Evolutionary conservation across 1,140 invertebrate genomes (phyloP).

Genomic region (Potamilus streckersoni): DNA sequence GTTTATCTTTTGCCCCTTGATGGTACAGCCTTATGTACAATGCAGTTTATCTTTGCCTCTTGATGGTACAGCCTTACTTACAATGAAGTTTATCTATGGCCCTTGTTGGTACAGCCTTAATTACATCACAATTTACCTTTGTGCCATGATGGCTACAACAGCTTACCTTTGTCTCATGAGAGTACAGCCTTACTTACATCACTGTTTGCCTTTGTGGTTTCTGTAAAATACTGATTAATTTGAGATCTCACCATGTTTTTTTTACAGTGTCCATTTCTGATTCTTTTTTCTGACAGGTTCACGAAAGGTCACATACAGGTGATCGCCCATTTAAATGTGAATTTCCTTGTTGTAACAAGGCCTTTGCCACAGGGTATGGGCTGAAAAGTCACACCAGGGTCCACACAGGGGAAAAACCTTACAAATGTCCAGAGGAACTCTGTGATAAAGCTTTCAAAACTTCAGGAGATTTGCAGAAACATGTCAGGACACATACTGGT

Average conservation of each 20-base stretch:
- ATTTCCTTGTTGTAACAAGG: slow-evolving; percentile 74
- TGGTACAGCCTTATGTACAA: too few relatives aligned
- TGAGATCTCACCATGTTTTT: background rate
- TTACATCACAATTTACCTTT: too few relatives aligned
- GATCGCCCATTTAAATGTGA: slow-evolving; percentile 79
- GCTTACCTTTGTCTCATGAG: too few relatives aligned
- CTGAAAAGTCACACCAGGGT: slow-evolving; percentile 77
- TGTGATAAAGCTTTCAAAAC: slow-evolving; percentile 78
- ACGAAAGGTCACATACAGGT: slow-evolving; percentile 79
- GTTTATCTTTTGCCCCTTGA: too few relatives aligned
- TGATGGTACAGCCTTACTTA: too few relatives aligned
- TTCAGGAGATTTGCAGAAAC: slow-evolving; percentile 79
- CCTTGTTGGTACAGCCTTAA: too few relatives aligned
- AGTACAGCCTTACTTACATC: too few relatives aligned
- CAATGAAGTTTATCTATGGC: too few relatives aligned
- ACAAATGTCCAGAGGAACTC: slow-evolving; percentile 72
- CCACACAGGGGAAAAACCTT: slow-evolving; percentile 79
- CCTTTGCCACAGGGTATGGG: slow-evolving; percentile 78
- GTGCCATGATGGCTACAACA: too few relatives aligned
- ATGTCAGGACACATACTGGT: slow-evolving; percentile 79
- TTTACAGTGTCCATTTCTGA: background rate
- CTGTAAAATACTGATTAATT: background rate
- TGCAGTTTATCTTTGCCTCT: too few relatives aligned
- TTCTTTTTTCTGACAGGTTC: slow-evolving; percentile 70
- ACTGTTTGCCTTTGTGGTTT: too few relatives aligned